Evolutionary conservation across 2,888 invertebrate species (phyloP).

Genomic region (Hesperia comma): DNA sequence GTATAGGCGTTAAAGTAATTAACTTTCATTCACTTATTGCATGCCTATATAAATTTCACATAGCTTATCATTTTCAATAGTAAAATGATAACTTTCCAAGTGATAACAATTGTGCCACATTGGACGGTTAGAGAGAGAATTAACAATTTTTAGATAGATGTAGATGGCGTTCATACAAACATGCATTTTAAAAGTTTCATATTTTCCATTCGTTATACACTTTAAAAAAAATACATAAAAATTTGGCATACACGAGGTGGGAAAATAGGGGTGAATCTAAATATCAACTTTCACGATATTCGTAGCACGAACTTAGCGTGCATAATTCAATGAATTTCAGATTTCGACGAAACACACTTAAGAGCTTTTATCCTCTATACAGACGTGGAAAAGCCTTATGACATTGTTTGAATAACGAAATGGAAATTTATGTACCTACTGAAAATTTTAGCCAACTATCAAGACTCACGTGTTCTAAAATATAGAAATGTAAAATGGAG

Average conservation of each 20-base stretch:
- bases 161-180: too few species aligned
- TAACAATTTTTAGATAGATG: too few species aligned
- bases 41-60: too few species aligned
- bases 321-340: conserved; percentile 26
- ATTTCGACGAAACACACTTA: conserved; percentile 19
- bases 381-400: neutral
- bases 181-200: too few species aligned
- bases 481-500: neutral
- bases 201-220: too few species aligned
- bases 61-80: too few species aligned
- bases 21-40: too few species aligned
- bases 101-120: too few species aligned
- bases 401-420: conserved; percentile 11
- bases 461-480: neutral
- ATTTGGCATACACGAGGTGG: conserved; percentile 14
- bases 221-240: too few species aligned
- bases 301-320: conserved; percentile 16
- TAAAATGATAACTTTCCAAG: too few species aligned
- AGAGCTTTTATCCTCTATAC: conserved; percentile 4
- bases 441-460: conserved; percentile 2
- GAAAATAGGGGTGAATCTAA: conserved; percentile 38
- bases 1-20: too few species aligned
- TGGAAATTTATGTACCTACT: neutral
- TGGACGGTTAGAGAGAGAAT: too few species aligned
- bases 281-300: conserved; percentile 32